Conservation (phyloP, 1,140 invertebrate species). For the Pseudomyrmex dendroicus region DNA sequence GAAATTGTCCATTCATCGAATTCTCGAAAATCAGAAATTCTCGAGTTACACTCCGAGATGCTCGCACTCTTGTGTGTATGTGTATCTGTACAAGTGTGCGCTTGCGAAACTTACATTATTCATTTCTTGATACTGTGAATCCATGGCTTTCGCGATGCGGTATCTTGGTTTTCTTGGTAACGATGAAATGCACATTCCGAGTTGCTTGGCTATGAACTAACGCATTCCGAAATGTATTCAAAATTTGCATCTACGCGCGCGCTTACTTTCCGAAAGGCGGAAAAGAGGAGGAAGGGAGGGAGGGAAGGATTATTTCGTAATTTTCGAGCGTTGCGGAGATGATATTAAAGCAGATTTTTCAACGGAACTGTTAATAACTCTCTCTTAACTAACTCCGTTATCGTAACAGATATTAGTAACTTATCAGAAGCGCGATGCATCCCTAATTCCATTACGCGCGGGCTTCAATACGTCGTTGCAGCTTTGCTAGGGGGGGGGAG, state of each 20-base stretch:
- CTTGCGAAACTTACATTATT: slow-evolving; percentile 10
- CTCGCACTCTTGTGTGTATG: background rate
- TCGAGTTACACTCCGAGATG: background rate
- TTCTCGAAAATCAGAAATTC: background rate
- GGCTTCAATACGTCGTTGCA: background rate
- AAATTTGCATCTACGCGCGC: background rate
- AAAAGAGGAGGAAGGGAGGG: no score
- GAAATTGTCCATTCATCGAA: background rate
- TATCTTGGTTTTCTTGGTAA: slow-evolving; percentile 4
- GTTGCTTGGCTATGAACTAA: slow-evolving; percentile 20
- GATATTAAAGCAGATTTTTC: slow-evolving; percentile 1
- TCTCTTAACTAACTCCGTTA: background rate
- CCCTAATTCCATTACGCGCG: slow-evolving; percentile 3
- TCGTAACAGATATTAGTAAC: background rate
- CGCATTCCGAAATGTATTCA: background rate
- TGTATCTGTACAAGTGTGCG: no score
- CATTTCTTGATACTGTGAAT: slow-evolving; percentile 12
- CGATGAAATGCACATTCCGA: background rate
- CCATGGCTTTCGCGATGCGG: background rate
- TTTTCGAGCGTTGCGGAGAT: background rate
- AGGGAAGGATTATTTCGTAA: no score
- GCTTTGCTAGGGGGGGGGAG: background rate
- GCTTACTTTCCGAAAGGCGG: background rate
- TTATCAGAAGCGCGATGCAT: background rate
- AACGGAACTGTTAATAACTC: slow-evolving; percentile 30